Conservation (phyloP, 2,113 vertebrate species). For the Pachycephala philippinensis region DNA sequence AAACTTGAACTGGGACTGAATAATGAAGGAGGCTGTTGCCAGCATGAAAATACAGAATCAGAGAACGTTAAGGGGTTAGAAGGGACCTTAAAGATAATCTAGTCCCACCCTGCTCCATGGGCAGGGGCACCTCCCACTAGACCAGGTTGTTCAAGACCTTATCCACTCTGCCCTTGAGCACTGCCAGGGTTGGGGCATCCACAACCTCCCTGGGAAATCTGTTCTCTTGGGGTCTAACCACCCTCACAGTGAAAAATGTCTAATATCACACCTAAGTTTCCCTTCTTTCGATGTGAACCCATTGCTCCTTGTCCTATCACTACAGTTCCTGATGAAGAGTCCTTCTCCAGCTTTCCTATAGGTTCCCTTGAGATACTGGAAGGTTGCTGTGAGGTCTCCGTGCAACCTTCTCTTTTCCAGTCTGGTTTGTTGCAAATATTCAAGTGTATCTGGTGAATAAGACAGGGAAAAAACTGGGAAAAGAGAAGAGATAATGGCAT, state of each 20-base stretch:
- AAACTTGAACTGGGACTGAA: neutral
- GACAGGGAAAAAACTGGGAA: neutral
- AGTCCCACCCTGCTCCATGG: neutral
- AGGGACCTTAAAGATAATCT: neutral
- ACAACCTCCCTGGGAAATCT: neutral
- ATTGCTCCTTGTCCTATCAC: neutral
- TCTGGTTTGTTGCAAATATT: neutral
- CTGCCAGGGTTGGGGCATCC: neutral
- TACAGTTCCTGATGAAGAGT: neutral
- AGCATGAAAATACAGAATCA: neutral
- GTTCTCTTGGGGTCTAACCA: neutral
- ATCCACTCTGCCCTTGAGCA: neutral
- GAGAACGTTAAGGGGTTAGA: neutral
- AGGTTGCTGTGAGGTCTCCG: neutral
- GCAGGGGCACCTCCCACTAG: neutral
- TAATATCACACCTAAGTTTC: neutral
- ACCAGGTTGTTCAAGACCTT: neutral
- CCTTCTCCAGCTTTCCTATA: neutral
- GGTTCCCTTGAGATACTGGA: neutral
- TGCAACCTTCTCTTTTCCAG: neutral
- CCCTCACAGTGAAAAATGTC: neutral
- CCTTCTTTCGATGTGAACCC: neutral
- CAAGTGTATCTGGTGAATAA: neutral
- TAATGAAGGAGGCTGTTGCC: neutral
- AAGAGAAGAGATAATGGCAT: neutral